Evolutionary conservation across 2,888 invertebrate species (phyloP).

Genomic region (Teleogryllus oceanicus): DNA sequence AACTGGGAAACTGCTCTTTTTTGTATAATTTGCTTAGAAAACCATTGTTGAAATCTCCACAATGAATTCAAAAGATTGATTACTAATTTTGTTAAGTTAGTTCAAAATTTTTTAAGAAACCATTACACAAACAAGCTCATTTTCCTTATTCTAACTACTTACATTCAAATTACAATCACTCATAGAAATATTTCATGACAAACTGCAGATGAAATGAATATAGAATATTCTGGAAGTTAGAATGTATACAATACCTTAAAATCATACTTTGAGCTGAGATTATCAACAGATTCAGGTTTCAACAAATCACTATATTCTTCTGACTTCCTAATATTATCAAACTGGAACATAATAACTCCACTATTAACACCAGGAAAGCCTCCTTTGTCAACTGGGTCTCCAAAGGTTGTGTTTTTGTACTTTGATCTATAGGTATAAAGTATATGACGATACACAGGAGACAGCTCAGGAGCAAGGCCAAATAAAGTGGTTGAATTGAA

Average conservation of each 20-base stretch:
- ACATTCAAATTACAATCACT: not conserved
- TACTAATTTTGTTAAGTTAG: no score
- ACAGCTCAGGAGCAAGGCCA: conserved; percentile 69
- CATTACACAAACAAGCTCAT: no score
- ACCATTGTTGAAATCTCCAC: no score
- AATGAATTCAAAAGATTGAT: no score
- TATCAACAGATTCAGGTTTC: conserved; percentile 52
- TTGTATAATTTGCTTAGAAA: no score
- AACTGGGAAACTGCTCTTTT: no score
- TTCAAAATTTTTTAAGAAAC: no score
- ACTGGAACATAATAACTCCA: conserved; percentile 69
- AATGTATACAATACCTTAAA: conserved; percentile 50
- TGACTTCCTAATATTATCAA: conserved; percentile 64
- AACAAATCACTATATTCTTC: conserved; percentile 57
- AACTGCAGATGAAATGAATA: no score
- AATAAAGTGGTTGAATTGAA: conserved; percentile 63
- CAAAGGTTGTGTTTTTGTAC: conserved; percentile 61
- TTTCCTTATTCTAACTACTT: not conserved
- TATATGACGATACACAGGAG: conserved; percentile 75
- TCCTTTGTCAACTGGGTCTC: conserved; percentile 50
- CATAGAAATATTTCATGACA: not conserved
- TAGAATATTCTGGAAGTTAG: no score
- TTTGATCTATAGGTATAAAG: conserved; percentile 63
- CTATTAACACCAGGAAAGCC: conserved; percentile 78
- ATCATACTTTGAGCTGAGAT: conserved; percentile 58